Base-by-base conservation (phyloP, 2,113 vertebrate species). In the Alouatta palliata region DNA sequence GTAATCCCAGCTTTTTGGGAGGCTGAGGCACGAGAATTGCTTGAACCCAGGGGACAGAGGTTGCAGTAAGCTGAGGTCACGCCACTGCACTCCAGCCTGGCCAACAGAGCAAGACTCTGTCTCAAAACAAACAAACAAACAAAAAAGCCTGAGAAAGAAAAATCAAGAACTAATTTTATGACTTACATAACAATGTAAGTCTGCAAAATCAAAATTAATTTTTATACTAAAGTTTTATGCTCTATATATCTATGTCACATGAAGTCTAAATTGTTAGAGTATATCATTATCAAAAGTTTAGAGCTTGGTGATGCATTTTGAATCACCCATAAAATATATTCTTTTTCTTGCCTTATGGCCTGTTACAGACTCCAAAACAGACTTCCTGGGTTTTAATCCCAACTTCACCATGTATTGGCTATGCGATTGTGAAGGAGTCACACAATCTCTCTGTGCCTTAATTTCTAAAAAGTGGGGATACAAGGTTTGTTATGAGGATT, bases 251-350 rank as follows among this genome's bases (percentile, higher is more conserved):
- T 52, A 16, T 86, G 23, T 76, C 35, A 96, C n/a, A 70, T 70
- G n/a, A 95, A 75, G 19, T 93, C 49, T 82, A 92, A 92, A 87
- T 80, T 56, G 9, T 2, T 81, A 77, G 68, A 71, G 23, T 30
- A 73, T 87, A 73, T 87, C 4, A 81, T 82, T 87, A 82, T 82
- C 32, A 94, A 86, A 71, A 79, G 77, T 90, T 76, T 86, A 87
- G 20, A 16, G 12, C 19, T 91, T 71, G 14, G 12, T 45, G 89
- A 83, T 92, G 11, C 2, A 25, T 87, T 94, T 79, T 75, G 30
- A 87, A 71, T 79, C 32, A 58, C 45, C 16, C 23, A 91, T 56
- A 83, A 87, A 82, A 77, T 95, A 71, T 35, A 32, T 16, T 47
- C 17, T 89, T 70, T 64, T 95, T 49, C 43, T 89, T 21, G 90